A percentile compares a stretch with the other conserved stretches of the same genome.
Conservation (phyloP, 2,113 vertebrate species). For the Brienomyrus longianalis region DNA sequence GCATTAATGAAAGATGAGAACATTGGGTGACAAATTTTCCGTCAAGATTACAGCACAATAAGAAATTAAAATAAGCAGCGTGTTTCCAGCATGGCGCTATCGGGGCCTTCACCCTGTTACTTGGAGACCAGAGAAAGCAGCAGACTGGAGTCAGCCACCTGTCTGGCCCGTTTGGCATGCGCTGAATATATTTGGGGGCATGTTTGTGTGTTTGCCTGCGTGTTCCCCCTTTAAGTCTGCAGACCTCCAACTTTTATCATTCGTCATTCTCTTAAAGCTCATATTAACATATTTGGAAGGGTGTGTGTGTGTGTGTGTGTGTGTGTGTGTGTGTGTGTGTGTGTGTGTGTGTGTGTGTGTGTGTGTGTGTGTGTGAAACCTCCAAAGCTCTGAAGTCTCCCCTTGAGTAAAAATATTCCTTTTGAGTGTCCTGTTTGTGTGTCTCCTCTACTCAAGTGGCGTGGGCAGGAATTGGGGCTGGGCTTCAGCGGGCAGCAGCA, state of each 20-base stretch:
- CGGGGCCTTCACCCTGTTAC: background rate
- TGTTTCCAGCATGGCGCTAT: background rate
- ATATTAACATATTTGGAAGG: background rate
- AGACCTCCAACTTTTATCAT: background rate
- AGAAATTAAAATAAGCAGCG: background rate
- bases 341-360: background rate
- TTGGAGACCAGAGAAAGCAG: background rate
- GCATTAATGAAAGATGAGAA: constrained; percentile 5
- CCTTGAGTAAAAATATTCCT: background rate
- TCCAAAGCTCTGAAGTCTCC: background rate
- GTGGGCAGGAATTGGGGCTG: constrained; percentile 98
- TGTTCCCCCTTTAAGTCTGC: background rate
- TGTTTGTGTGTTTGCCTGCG: background rate
- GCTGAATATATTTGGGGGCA: background rate
- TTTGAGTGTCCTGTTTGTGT: background rate
- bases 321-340: background rate
- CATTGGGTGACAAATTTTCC: background rate
- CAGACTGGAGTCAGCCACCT: background rate
- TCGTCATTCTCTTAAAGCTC: background rate
- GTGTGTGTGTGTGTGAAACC: background rate
- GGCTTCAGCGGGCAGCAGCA: constrained; percentile 96
- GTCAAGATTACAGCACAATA: background rate
- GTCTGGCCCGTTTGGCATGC: background rate
- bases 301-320: background rate
- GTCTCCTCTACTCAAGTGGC: constrained; percentile 62